Base-by-base conservation (phyloP, 23 tunicate species). In the Halocynthia aurantium region DNA sequence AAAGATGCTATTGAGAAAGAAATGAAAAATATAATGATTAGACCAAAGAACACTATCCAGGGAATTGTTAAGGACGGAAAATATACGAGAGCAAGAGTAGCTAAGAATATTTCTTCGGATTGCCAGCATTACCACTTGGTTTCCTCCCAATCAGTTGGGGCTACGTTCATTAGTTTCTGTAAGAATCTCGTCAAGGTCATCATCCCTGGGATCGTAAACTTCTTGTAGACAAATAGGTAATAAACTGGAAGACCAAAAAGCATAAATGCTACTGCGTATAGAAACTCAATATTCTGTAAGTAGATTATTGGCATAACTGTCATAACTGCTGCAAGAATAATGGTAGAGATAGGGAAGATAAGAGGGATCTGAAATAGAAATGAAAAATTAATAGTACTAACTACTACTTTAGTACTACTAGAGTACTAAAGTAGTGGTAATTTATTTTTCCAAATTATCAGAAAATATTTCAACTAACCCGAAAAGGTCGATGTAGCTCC, bases 101-200 rank as follows among this genome's bases (percentile, higher is more conserved):
- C 1, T 31, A 31, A 31, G 4, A 31, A 31, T 31, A 0, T 31
- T 31, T 31, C 4, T 31, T 31, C 44, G 44, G 44, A 31, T 31
- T 31, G 4, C 44, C 44, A 31, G 44, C 44, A 31, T 4, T 31
- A 31, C 44, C 44, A 31, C 44, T 31, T 31, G 44, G 44, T 31
- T 31, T 84, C 85, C 61, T 82, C 72, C 87, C 95, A 88, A 63
- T 83, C 72, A 9, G 95, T 83, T 11, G 95, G 95, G 4, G 95
- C 81, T 6, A 88, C 87, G 22, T 88, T 72, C 63, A 88, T 22
- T 11, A 74, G 7, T 57, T 73, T 65, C 50, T 88, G 95, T 63
- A 88, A 51, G 17, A 83, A 64, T 70, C 73, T 10, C 8, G 95
- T 88, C 57, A 74, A 19, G 21, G 52, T 9, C 54, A 83, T 88